Evolutionary conservation across 2,797 vertebrate genomes (phyloP).

Genomic region (Cyclura pinguis): DNA sequence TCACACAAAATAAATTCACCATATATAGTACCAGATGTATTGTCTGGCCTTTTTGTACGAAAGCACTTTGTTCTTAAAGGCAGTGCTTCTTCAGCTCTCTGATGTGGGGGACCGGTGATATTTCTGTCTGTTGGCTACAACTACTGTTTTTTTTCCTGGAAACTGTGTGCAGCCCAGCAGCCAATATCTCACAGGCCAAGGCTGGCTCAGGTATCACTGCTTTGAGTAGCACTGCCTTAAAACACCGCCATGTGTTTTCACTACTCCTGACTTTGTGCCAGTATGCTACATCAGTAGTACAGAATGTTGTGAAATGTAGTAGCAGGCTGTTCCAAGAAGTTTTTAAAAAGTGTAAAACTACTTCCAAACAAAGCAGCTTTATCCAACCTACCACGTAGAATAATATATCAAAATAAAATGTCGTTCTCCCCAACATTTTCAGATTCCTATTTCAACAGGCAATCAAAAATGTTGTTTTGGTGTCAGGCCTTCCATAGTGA

Average conservation of each 20-base stretch:
- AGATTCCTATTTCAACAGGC: not conserved
- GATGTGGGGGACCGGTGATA: too few relatives aligned
- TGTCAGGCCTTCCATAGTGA: slow-evolving; percentile 19
- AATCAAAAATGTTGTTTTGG: slow-evolving; percentile 29
- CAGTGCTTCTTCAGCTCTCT: not conserved
- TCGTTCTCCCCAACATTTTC: not conserved
- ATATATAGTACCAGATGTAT: not conserved
- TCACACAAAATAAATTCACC: not conserved
- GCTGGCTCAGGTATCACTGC: too few relatives aligned
- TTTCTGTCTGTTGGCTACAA: too few relatives aligned
- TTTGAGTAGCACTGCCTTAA: too few relatives aligned
- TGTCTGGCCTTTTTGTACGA: not conserved
- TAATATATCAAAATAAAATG: not conserved
- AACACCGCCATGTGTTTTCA: not conserved
- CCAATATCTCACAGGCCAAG: too few relatives aligned
- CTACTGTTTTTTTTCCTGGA: too few relatives aligned
- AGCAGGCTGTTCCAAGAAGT: not conserved
- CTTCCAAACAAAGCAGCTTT: not conserved
- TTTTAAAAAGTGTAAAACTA: not conserved
- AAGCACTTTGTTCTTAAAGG: not conserved
- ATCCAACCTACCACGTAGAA: not conserved
- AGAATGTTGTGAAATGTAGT: not conserved
- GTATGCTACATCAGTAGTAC: not conserved
- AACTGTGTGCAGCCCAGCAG: too few relatives aligned
- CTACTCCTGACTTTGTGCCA: not conserved